phyloP scores from a whole-genome alignment of 2,113 vertebrate genomes.

The Leptobrachium ailaonicum region DNA sequence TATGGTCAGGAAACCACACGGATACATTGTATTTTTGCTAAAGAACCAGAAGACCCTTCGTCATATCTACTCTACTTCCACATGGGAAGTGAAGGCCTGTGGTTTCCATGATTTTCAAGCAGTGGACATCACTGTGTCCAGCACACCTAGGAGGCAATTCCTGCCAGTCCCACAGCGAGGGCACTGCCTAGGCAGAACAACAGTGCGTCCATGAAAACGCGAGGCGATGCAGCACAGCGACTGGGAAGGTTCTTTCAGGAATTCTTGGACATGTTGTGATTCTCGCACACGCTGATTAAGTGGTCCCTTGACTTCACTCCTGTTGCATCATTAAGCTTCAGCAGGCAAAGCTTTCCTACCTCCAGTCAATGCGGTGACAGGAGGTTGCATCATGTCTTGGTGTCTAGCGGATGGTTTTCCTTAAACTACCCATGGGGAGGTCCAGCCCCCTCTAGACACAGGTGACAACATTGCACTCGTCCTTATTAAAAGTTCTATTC shows the following conservation, averaged over 20 bases:
- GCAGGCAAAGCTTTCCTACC: slow-evolving; percentile 17
- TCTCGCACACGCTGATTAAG: background rate
- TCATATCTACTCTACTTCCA: no score
- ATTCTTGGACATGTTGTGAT: slow-evolving; percentile 13
- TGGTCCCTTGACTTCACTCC: slow-evolving; percentile 27
- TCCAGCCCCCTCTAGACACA: slow-evolving; percentile 44
- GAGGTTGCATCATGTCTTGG: slow-evolving; percentile 34
- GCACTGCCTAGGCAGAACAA: slow-evolving; percentile 8
- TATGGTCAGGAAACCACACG: background rate
- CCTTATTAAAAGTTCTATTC: background rate
- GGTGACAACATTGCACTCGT: slow-evolving; percentile 30
- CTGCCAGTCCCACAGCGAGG: slow-evolving; percentile 15
- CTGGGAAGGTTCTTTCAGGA: slow-evolving; percentile 6
- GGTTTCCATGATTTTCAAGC: background rate
- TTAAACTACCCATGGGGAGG: slow-evolving; percentile 30
- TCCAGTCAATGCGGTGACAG: slow-evolving; percentile 11
- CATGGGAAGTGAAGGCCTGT: no score
- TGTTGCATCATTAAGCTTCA: slow-evolving; percentile 24
- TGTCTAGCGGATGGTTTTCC: slow-evolving; percentile 32
- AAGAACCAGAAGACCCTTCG: background rate
- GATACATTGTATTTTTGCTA: background rate
- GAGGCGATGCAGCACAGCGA: slow-evolving; percentile 24
- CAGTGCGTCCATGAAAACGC: slow-evolving; percentile 19
- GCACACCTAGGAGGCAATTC: background rate
- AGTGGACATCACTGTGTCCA: background rate